Base-by-base conservation (phyloP, 2,113 vertebrate species). In the Climacteris rufus region DNA sequence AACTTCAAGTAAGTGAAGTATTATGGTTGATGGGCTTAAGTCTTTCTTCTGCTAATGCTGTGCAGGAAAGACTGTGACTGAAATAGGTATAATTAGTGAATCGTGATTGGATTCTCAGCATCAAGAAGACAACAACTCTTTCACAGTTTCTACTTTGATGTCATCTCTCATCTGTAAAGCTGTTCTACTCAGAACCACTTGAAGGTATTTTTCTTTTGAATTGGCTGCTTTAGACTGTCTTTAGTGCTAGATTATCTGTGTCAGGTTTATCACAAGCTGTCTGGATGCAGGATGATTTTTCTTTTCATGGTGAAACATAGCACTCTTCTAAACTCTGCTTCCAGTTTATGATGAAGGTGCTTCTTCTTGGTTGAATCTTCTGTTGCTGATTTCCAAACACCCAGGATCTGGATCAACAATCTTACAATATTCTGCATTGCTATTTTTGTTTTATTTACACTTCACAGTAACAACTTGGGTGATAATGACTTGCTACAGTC, bases 401-500 rank as follows among this genome's bases (percentile, higher is more conserved):
- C 54, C 92, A 59, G 94, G 93, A 95, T 90, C 83, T 96, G 83
- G 95, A 90, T 95, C 95, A 97, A 96, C 93, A 95, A 84, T 94
- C 69, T 91, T 84, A 94, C 56, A 89, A 88, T 94, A 22, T 95
- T 84, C 72, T 68, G 10, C 9, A 12, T 53, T 10, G 80, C 89
- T 97, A 97, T 97, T 96, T 97, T 92, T 97, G 93, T 90, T 96
- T 95, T 96, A 93, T 97, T 97, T 97, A 97, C 94, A 92, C 94
- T 97, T 96, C 94, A 94, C 94, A 95, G 95, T 96, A 96, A 96
- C 96, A 94, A 97, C 86, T 94, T 95, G 95, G 91, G 95, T 96
- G 96, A 92, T 97, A 97, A 96, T 93, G 94, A 96, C 94, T 97
- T 96, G 89, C 89, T 95, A 90, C 77, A 94, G 94, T 95, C 94